These are phyloP conservation scores for Heteropelma amictum DNA, from an alignment of 2,888 invertebrate genomes.

Conservation along the genomic window DNA sequence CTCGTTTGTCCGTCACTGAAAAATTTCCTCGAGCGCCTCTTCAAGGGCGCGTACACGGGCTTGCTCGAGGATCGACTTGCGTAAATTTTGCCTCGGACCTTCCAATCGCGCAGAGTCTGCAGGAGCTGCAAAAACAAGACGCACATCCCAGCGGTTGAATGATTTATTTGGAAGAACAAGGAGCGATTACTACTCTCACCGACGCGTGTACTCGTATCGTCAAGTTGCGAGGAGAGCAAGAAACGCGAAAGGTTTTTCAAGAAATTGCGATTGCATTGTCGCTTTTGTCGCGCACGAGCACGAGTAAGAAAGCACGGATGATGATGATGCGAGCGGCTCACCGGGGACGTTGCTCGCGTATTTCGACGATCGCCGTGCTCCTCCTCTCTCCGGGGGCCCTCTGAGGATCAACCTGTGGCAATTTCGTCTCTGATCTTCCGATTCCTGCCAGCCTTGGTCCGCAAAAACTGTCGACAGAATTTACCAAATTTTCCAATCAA, in stretches of 20 bases:
- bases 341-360: constrained; percentile 68
- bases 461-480: constrained; percentile 67
- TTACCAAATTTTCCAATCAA: too few species aligned
- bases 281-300: neutral
- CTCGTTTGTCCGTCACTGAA: constrained; percentile 19
- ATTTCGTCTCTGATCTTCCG: constrained; percentile 73
- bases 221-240: too few species aligned
- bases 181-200: neutral
- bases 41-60: constrained; percentile 34
- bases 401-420: constrained; percentile 74
- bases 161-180: too few species aligned
- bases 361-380: constrained; percentile 58
- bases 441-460: constrained; percentile 75
- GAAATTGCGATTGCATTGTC: too few species aligned
- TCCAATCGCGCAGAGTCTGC: constrained; percentile 57
- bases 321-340: constrained; percentile 46
- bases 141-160: neutral
- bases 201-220: too few species aligned
- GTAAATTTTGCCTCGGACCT: constrained; percentile 58
- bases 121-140: constrained; percentile 31
- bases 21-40: constrained; percentile 24
- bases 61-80: constrained; percentile 58
- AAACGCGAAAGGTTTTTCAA: neutral
- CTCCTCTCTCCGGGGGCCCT: constrained; percentile 50
- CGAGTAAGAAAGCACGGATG: neutral